Conservation (phyloP, 2,888 invertebrate genomes). For the Synergus itoensis region DNA sequence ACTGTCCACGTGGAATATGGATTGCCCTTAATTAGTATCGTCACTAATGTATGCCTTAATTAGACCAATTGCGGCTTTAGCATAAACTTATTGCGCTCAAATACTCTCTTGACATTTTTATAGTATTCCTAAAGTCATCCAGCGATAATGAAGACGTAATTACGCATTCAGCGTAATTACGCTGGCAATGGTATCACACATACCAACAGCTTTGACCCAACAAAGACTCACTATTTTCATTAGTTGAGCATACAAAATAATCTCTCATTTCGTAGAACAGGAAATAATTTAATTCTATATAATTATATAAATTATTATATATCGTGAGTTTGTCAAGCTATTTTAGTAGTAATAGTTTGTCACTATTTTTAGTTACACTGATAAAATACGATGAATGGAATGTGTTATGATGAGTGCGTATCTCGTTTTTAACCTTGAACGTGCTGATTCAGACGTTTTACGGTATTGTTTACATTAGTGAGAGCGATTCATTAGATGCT, state of each 20-base stretch:
- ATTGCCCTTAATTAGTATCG: background rate
- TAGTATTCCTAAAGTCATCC: constrained; percentile 33
- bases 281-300: background rate
- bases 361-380: background rate
- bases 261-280: background rate
- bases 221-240: constrained; percentile 6
- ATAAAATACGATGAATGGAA: constrained; percentile 5
- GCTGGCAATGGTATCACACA: constrained; percentile 12
- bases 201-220: background rate
- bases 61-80: constrained; percentile 14
- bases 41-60: constrained; percentile 32
- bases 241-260: background rate
- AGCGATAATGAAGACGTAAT: constrained; percentile 28
- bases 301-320: background rate
- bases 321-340: background rate
- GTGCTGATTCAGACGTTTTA: constrained; percentile 27
- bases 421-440: constrained; percentile 18
- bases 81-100: background rate
- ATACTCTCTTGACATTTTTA: background rate
- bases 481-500: background rate
- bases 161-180: constrained; percentile 22
- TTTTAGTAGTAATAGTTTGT: too few species aligned
- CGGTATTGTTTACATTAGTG: background rate
- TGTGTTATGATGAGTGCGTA: background rate
- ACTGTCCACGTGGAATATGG: too few species aligned